These are phyloP conservation scores for Turritopsis dohrnii DNA, from an alignment of 30 jellyfish, hydroid and myxozoan species.

Conservation along the genomic window DNA sequence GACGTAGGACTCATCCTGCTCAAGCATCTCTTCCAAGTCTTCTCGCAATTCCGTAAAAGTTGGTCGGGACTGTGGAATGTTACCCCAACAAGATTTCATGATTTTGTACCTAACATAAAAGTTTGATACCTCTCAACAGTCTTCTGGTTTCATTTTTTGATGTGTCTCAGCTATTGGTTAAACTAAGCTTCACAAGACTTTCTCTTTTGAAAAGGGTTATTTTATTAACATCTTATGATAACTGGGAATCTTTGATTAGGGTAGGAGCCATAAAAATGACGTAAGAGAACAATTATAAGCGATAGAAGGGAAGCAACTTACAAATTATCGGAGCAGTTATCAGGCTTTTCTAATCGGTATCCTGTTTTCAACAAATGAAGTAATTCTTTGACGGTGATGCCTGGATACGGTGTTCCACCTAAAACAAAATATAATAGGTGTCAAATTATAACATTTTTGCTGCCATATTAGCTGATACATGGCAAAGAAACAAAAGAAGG, in stretches of 20 bases:
- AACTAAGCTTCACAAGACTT: too few species aligned
- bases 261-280: too few species aligned
- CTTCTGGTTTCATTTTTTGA: too few species aligned
- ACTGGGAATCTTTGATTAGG: too few species aligned
- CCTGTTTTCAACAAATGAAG: slow-evolving; percentile 52
- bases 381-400: slow-evolving; percentile 43
- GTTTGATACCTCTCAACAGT: background rate
- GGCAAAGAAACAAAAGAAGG: too few species aligned
- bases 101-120: slow-evolving; percentile 49
- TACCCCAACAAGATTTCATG: slow-evolving; percentile 83
- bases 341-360: slow-evolving; percentile 70
- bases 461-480: too few species aligned
- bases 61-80: slow-evolving; percentile 16
- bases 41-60: slow-evolving; percentile 15
- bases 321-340: slow-evolving; percentile 74
- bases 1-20: slow-evolving; percentile 5
- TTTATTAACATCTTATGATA: too few species aligned
- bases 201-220: too few species aligned
- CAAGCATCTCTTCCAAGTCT: slow-evolving; percentile 3
- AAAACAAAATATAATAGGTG: background rate
- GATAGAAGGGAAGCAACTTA: too few species aligned
- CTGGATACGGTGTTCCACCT: slow-evolving; percentile 91
- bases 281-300: too few species aligned
- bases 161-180: too few species aligned
- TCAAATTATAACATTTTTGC: too few species aligned